Evolutionary conservation across 2,113 vertebrate species (phyloP).

Genomic region (Orycteropus afer): DNA sequence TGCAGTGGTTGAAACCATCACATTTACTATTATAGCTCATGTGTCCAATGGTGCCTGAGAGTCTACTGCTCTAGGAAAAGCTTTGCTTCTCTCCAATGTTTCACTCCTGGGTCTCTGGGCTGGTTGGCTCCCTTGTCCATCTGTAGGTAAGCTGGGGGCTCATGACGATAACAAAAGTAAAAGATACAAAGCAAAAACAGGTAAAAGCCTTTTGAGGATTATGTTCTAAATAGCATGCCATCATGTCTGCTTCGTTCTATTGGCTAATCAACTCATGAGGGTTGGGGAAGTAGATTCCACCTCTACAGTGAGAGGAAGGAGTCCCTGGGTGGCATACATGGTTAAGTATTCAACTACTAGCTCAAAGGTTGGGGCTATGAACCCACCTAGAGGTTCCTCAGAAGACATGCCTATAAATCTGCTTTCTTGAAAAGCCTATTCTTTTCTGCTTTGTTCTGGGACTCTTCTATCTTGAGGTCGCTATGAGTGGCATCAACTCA

Average conservation of each 20-base stretch:
- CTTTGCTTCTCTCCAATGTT: background rate
- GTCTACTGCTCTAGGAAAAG: background rate
- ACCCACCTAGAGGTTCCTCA: too few species aligned
- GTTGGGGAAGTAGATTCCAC: background rate
- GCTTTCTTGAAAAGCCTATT: background rate
- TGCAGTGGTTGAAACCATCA: background rate
- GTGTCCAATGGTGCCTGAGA: background rate
- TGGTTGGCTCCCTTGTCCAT: background rate
- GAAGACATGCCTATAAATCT: too few species aligned
- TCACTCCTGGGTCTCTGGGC: background rate
- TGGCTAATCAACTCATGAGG: too few species aligned
- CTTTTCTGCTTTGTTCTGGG: too few species aligned
- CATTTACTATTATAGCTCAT: background rate
- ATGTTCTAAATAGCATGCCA: rapidly evolving
- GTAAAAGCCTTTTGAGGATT: background rate
- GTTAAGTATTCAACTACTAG: too few species aligned
- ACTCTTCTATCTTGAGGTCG: background rate
- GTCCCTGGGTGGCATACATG: too few species aligned
- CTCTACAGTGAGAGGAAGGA: background rate
- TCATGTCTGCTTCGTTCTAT: background rate
- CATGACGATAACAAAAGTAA: rapidly evolving
- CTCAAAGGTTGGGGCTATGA: too few species aligned
- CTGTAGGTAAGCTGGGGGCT: background rate
- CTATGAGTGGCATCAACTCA: background rate
- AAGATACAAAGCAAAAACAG: background rate